phyloP scores from a whole-genome alignment of 2,797 vertebrate species.

The Tapera naevia region DNA sequence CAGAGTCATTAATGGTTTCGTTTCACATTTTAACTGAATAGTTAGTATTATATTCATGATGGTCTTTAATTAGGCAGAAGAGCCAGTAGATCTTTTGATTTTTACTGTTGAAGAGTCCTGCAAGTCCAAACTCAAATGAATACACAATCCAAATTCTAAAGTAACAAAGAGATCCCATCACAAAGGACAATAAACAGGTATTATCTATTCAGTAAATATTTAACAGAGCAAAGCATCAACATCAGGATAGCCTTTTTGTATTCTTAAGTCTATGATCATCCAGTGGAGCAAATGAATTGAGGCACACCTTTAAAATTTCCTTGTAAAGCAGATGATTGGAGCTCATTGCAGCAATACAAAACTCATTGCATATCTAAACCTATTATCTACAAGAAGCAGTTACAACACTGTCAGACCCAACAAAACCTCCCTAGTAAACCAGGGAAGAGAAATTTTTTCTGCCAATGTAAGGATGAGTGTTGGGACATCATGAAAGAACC shows the following conservation, averaged over 20 bases:
- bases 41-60: neutral
- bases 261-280: neutral
- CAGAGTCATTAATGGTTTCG: neutral
- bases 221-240: neutral
- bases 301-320: constrained; percentile 11
- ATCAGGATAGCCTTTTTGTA: constrained; percentile 4
- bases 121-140: neutral
- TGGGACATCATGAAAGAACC: neutral
- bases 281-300: constrained; percentile 37
- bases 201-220: neutral
- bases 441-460: neutral
- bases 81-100: neutral
- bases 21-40: neutral
- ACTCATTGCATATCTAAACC: neutral
- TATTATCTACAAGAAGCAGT: neutral
- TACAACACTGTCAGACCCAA: neutral
- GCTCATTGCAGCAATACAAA: neutral
- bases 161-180: neutral
- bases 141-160: neutral
- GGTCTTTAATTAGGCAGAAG: neutral
- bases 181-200: neutral
- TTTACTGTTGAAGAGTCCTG: neutral
- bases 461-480: neutral
- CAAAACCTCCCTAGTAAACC: constrained; percentile 18
- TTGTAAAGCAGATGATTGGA: neutral